Evolutionary conservation across 1,140 invertebrate genomes (phyloP).

Genomic region (Protaetia brevitarsis): DNA sequence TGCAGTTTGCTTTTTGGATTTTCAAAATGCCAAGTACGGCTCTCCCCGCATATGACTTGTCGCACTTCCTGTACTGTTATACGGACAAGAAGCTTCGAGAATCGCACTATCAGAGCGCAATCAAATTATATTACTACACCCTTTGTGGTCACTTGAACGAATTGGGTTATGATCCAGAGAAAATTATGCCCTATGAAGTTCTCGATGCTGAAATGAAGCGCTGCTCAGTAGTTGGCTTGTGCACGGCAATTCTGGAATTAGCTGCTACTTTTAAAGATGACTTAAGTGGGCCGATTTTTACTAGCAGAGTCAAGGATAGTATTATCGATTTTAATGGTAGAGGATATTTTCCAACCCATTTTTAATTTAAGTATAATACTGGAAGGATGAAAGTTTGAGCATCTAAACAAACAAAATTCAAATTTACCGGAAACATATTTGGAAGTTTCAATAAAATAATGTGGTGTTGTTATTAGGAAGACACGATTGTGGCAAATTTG

Average conservation of each 20-base stretch:
- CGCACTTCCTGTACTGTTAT: conserved; percentile 11
- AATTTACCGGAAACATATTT: too few relatives aligned
- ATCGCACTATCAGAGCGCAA: conserved; percentile 5
- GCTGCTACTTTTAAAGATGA: neutral
- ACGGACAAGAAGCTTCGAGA: neutral
- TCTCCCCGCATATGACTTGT: conserved; percentile 21
- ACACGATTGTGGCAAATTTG: too few relatives aligned
- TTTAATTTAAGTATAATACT: too few relatives aligned
- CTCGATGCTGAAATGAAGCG: conserved; percentile 17
- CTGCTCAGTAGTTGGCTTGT: conserved; percentile 2
- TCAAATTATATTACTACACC: conserved; percentile 16
- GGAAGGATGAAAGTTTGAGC: too few relatives aligned
- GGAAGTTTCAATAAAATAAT: too few relatives aligned
- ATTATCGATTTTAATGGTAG: too few relatives aligned
- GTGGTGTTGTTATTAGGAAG: too few relatives aligned
- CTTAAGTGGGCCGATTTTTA: too few relatives aligned
- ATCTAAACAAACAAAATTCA: too few relatives aligned
- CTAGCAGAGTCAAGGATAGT: too few relatives aligned
- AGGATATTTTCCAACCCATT: too few relatives aligned
- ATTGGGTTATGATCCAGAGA: conserved; percentile 18
- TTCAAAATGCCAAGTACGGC: neutral
- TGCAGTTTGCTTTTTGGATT: conserved; percentile 16
- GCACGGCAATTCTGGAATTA: neutral
- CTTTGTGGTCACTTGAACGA: neutral
- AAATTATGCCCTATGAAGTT: neutral